These are phyloP conservation scores for Phalacrocorax aristotelis DNA, from an alignment of 2,113 vertebrate species.

Conservation along the genomic window DNA sequence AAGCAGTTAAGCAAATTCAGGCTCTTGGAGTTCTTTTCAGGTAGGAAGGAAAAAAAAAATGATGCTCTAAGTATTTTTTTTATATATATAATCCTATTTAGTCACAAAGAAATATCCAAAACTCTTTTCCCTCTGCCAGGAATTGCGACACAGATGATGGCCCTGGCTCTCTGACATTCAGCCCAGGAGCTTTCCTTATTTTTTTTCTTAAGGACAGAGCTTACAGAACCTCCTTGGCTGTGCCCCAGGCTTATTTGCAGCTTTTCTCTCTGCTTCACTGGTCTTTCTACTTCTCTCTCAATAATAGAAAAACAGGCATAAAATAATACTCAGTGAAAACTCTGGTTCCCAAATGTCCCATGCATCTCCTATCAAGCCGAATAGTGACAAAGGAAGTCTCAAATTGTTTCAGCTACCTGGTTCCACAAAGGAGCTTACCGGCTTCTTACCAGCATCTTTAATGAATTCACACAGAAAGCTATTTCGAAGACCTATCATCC, in stretches of 20 bases:
- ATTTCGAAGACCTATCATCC: neutral
- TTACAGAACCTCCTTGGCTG: neutral
- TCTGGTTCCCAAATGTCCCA: neutral
- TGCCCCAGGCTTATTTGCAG: neutral
- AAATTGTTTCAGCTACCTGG: neutral
- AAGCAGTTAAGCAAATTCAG: neutral
- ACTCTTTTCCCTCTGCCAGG: neutral
- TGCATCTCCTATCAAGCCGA: neutral
- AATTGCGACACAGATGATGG: neutral
- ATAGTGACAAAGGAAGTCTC: neutral
- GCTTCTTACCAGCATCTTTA: neutral
- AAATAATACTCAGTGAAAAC: neutral
- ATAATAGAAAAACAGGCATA: neutral
- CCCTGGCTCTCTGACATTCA: rapidly evolving
- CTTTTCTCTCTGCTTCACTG: neutral
- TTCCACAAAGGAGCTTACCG: neutral
- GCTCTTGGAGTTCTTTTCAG: neutral
- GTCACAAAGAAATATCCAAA: neutral
- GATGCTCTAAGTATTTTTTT: rapidly evolving
- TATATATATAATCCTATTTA: neutral
- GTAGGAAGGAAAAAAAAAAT: neutral
- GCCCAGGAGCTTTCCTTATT: neutral
- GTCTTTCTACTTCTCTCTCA: neutral
- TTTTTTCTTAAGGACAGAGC: neutral
- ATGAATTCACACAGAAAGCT: neutral